Evolutionary conservation across 2,888 invertebrate species (phyloP).

Genomic region (Heliconius cydno): DNA sequence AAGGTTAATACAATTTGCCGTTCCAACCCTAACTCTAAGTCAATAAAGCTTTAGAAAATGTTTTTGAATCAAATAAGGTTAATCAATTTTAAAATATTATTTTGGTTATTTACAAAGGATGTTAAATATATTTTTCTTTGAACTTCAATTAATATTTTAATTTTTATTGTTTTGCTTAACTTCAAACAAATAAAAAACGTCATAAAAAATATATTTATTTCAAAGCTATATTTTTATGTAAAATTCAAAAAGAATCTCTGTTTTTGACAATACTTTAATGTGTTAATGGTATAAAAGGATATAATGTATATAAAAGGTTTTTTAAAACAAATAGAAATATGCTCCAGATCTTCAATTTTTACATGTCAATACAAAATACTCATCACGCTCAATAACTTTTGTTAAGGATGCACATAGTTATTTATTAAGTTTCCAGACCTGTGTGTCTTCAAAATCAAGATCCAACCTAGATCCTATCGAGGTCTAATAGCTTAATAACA

Average conservation of each 20-base stretch:
- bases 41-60: background rate
- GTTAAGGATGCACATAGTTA: no score
- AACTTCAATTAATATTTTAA: background rate
- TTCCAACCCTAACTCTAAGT: slow-evolving; percentile 2
- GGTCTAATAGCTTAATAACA: no score
- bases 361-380: no score
- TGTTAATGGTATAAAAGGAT: background rate
- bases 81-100: slow-evolving; percentile 1
- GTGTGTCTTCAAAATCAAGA: no score
- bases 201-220: background rate
- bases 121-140: background rate
- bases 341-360: no score
- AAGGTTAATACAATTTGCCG: slow-evolving; percentile 1
- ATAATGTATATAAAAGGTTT: background rate
- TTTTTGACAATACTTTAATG: background rate
- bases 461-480: no score
- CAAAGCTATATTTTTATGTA: background rate
- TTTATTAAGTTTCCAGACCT: no score
- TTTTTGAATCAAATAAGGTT: background rate
- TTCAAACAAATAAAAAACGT: background rate
- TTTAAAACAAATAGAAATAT: background rate
- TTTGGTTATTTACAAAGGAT: background rate
- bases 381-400: no score
- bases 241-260: background rate
- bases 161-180: background rate